Conservation (phyloP, 2,888 invertebrate genomes). For the Anticlea derivata region DNA sequence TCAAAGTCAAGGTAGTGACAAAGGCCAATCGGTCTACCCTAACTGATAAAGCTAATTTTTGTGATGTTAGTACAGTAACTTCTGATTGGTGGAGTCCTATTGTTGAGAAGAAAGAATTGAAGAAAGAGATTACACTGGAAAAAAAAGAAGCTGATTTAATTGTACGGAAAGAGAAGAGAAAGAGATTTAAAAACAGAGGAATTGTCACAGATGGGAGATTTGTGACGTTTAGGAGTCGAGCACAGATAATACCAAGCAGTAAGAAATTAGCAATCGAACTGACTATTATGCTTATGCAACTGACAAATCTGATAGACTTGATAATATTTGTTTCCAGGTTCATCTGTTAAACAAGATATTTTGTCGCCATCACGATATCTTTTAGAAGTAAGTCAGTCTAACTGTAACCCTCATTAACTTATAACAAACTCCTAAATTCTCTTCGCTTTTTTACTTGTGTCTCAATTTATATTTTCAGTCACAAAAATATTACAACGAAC, state of each 20-base stretch:
- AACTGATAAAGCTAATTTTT: slow-evolving; percentile 42
- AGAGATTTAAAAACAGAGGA: slow-evolving; percentile 32
- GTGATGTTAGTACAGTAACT: slow-evolving; percentile 56
- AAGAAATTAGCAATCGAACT: slow-evolving; percentile 13
- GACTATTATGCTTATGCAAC: no score
- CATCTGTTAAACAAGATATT: slow-evolving; percentile 37
- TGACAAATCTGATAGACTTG: background rate
- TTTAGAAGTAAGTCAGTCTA: slow-evolving; percentile 52
- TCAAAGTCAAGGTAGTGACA: slow-evolving; percentile 36
- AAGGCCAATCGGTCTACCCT: slow-evolving; percentile 51
- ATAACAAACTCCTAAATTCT: no score
- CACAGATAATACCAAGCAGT: slow-evolving; percentile 59
- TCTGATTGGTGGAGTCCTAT: slow-evolving; percentile 70
- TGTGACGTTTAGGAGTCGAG: slow-evolving; percentile 55
- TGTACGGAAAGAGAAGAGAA: slow-evolving; percentile 14
- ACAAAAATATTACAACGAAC: slow-evolving; percentile 64
- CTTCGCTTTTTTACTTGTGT: background rate
- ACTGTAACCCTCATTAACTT: background rate
- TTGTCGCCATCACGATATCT: slow-evolving; percentile 63
- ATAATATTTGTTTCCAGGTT: slow-evolving; percentile 33
- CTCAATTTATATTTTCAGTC: slow-evolving; percentile 50
- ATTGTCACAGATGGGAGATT: slow-evolving; percentile 44
- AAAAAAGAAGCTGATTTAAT: slow-evolving; percentile 24
- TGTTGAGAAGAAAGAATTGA: slow-evolving; percentile 46
- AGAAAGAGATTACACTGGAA: slow-evolving; percentile 26